Base-by-base conservation (phyloP, 2,113 vertebrate species). In the Apaloderma vittatum region DNA sequence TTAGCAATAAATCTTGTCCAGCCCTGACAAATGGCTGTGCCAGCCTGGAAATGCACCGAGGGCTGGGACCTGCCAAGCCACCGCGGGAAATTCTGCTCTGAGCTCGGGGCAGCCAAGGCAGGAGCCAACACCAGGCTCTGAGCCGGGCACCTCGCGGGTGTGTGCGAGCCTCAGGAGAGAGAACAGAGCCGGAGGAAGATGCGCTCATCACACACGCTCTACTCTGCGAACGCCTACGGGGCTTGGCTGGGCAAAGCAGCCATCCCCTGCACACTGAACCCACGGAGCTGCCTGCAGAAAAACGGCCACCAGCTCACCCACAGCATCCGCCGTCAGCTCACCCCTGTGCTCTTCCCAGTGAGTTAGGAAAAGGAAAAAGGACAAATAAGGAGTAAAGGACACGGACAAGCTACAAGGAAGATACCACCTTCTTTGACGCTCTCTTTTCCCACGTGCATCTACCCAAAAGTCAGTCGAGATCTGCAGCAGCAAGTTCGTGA, bases 201-300 rank as follows among this genome's bases (percentile, higher is more conserved):
- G 7, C 7, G 3, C 43, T 37, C 32, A 32, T 40, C 2, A 0
- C 5, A 2, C 20, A 10, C 8, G 0, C 26, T 22, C n/a, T 23
- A 58, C 27, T 74, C 70, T 67, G 61, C 30, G 29, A 18, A 13
- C 1, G 12, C 11, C 43, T 11, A 3, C 15, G 49, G 48, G 30
- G 55, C 13, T 15, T 11, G 7, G 8, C 18, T 11, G 46, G 52
- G 6, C 37, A 24, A 22, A 1, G 1, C 32, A 52, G n/a, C n/a
- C 52, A 2, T 5, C 36, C 43, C 30, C 22, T 2, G 2, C 29
- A 17, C 18, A 2, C 11, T 16, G 46, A 20, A 26, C 23, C 27
- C 21, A 7, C 2, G 30, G 7, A n/a, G 57, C 9, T 49, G 20
- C 4, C 51, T 51, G 36, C 65, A 26, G 49, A 20, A 49, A 30